A percentile compares a stretch with the other conserved stretches of the same genome.
phyloP scores from a whole-genome alignment of 1,140 invertebrate species.

The Neuroterus valhalla region DNA sequence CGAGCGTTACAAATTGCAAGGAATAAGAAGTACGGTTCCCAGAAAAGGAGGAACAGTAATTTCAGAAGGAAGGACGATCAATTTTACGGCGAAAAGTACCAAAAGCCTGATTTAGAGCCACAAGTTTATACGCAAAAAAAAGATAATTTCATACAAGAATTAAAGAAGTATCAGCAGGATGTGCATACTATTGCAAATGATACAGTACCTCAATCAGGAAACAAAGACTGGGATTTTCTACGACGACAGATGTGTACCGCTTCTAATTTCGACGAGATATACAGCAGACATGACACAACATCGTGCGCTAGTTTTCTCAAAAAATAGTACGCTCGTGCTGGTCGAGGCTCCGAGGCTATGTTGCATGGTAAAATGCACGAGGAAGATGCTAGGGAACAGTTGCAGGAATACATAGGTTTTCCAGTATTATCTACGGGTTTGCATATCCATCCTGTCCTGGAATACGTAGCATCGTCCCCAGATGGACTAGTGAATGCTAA shows the following conservation, averaged over 20 bases:
- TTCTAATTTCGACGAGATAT: constrained; percentile 64
- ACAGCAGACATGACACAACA: constrained; percentile 47
- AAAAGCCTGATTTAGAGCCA: constrained; percentile 26
- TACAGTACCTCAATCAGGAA: constrained; percentile 53
- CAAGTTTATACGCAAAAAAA: constrained; percentile 9
- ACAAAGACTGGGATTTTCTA: constrained; percentile 55
- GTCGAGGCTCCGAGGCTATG: constrained; percentile 44
- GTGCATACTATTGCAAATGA: constrained; percentile 47
- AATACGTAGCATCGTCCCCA: constrained; percentile 65
- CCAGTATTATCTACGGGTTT: constrained; percentile 63
- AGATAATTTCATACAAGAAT: too few relatives aligned
- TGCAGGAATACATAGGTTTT: constrained; percentile 43
- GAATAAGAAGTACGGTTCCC: too few relatives aligned
- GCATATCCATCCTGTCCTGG: too few relatives aligned
- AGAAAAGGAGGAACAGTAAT: not conserved
- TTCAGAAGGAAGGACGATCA: not conserved
- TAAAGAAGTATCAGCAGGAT: constrained; percentile 30
- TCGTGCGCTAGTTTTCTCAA: too few relatives aligned
- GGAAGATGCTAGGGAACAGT: constrained; percentile 51
- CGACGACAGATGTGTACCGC: constrained; percentile 60
- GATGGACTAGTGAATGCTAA: constrained; percentile 63
- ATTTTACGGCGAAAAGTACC: too few relatives aligned
- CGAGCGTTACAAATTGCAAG: too few relatives aligned
- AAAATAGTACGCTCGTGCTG: too few relatives aligned
- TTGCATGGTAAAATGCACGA: constrained; percentile 60